These are phyloP conservation scores for Enchytraeus crypticus DNA, from an alignment of 2,888 invertebrate species.

Conservation along the genomic window DNA sequence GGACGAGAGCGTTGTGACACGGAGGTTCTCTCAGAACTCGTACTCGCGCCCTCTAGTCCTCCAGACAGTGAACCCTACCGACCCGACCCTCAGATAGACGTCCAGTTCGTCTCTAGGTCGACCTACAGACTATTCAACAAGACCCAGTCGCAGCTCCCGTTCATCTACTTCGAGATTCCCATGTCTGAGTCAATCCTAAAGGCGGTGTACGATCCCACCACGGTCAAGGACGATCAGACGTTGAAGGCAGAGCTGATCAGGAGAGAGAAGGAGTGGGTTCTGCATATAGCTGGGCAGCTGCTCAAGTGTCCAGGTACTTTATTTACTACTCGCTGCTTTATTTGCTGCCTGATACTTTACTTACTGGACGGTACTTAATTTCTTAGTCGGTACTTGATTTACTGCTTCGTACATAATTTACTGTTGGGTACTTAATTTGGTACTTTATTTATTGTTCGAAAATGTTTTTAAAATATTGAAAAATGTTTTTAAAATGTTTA, in stretches of 20 bases:
- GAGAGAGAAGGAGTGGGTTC: constrained; percentile 18
- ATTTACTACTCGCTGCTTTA: too few relatives aligned
- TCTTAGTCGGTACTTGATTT: background rate
- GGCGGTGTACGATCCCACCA: constrained; percentile 33
- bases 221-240: constrained; percentile 29
- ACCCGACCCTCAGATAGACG: constrained; percentile 18
- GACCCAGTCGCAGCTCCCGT: constrained; percentile 22
- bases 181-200: constrained; percentile 33
- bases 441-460: too few relatives aligned
- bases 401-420: background rate
- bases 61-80: constrained; percentile 21
- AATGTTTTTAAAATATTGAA: too few relatives aligned
- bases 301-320: constrained; percentile 25
- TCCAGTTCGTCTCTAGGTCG: constrained; percentile 13
- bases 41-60: constrained; percentile 11
- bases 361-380: too few relatives aligned
- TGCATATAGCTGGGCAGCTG: constrained; percentile 22
- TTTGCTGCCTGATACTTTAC: too few relatives aligned
- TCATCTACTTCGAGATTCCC: constrained; percentile 30
- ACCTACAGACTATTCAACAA: constrained; percentile 25
- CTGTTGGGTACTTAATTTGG: background rate
- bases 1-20: constrained; percentile 22
- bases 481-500: too few relatives aligned
- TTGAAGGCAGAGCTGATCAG: constrained; percentile 36
- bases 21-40: constrained; percentile 17